Percentiles rank a stretch among this genome's conserved stretches.
Conservation (phyloP, 35 echinoderm and acorn worm species). For the Diadema setosum region DNA sequence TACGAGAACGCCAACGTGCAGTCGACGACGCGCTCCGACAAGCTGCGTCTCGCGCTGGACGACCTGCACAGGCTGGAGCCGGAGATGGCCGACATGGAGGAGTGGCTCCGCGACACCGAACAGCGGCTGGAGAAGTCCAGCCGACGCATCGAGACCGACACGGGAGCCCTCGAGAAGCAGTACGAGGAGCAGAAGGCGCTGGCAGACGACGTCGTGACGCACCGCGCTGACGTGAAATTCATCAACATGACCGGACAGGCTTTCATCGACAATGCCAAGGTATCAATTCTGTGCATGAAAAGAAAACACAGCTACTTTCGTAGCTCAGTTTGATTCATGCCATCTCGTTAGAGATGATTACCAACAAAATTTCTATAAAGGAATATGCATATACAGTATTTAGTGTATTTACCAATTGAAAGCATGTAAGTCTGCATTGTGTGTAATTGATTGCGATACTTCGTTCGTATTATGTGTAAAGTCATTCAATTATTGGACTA, state of each 20-base stretch:
- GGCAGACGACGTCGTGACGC: constrained; percentile 81
- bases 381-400: no score
- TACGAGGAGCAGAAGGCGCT: constrained; percentile 71
- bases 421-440: no score
- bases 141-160: constrained; percentile 63
- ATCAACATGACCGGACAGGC: constrained; percentile 97
- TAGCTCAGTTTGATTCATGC: no score
- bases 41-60: constrained; percentile 68
- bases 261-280: constrained; percentile 93
- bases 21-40: constrained; percentile 70
- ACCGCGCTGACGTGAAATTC: constrained; percentile 92
- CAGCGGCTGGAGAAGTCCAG: constrained; percentile 66
- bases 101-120: constrained; percentile 75
- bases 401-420: no score
- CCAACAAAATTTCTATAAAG: no score
- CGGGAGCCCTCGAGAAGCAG: constrained; percentile 67
- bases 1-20: constrained; percentile 83
- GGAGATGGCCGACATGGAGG: constrained; percentile 63
- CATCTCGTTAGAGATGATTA: no score
- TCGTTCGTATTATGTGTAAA: no score
- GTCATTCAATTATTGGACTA: no score
- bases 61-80: constrained; percentile 81
- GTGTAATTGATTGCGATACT: no score
- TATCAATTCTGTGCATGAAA: neutral
- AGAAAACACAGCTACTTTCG: neutral